Evolutionary conservation across 2,888 invertebrate species (phyloP), one percentile per base, ranked within the genome.

Genomic region (Orchesella flavescens): DNA sequence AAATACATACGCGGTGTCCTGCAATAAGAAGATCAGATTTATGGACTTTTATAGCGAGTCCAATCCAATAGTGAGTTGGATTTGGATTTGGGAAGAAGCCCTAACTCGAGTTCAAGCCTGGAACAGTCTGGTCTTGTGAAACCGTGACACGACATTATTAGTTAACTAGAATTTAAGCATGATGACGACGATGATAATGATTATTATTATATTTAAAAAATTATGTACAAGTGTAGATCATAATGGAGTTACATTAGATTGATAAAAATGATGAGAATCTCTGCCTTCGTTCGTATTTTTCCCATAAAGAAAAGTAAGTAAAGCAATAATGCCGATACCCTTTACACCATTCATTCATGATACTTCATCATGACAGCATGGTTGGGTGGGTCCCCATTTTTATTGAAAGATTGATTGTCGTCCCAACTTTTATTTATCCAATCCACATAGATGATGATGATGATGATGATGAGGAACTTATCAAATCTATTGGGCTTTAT

Each of bases 391-490:
- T 81, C 72, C 71, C 34, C 68, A 43, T 59, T 49, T 75, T 75
- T 81, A 75, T 81, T 75, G 75, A 75, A 75, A 81, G 81, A 74
- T 81, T 69, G 75, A 81, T 81, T 72, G 72, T 17, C 15, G 72
- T 17, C 15, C 69, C 66, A 53, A 21, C n/a, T 21, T 49, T 69
- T 19, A n/a, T n/a, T n/a, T n/a, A n/a, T n/a, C n/a, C n/a, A n/a
- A 53, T 69, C n/a, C 21, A 53, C 24, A 23, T 53, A 13, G 17
- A n/a, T 7, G 59, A 59, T 59, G 59, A n/a, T 55, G 46, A 57
- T 43, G 46, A 72, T 34, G 15, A 55, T 55, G 46, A 57, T 43
- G 46, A 72, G 57, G 15, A 55, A 57, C 72, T 57, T 57, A 72
- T 43, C 72, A 72, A 72, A 72, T 72, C 72, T 21, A 46, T 46